Percentiles rank a stretch among this genome's conserved stretches.
phyloP scores from a whole-genome alignment of 2,797 vertebrate species.

The Dromococcyx pavoninus region DNA sequence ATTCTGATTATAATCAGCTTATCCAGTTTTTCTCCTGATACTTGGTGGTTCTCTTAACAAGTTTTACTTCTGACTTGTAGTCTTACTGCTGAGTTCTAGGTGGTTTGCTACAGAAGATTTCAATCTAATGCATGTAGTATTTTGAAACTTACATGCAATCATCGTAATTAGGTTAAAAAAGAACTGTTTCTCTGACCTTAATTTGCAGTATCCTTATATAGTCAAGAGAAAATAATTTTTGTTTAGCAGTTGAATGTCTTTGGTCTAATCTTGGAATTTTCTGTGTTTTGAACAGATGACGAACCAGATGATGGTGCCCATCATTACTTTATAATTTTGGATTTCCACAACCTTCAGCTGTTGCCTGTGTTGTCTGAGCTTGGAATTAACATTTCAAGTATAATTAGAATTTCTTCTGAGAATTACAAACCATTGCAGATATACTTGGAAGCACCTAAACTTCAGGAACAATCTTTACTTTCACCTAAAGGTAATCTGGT shows the following conservation, averaged over 20 bases:
- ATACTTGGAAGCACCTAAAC: slow-evolving; percentile 55
- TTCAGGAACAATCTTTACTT: slow-evolving; percentile 15
- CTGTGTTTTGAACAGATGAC: slow-evolving; percentile 83
- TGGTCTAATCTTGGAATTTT: not conserved
- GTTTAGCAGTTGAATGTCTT: not conserved
- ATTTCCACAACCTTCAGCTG: slow-evolving; percentile 84
- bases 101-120: not conserved
- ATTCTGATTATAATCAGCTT: not conserved
- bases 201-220: not conserved
- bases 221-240: not conserved
- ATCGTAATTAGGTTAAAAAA: not conserved
- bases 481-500: slow-evolving; percentile 71
- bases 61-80: not conserved
- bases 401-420: slow-evolving; percentile 84
- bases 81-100: not conserved
- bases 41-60: not conserved
- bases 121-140: not conserved
- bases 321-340: slow-evolving; percentile 87
- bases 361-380: slow-evolving; percentile 80
- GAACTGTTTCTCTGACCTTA: not conserved
- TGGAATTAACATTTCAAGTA: slow-evolving; percentile 82
- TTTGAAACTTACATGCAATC: not conserved
- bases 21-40: not conserved
- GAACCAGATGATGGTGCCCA: slow-evolving; percentile 92
- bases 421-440: slow-evolving; percentile 69